Base-by-base conservation (phyloP, 2,888 invertebrate species). In the Drosophila aldrichi region DNA sequence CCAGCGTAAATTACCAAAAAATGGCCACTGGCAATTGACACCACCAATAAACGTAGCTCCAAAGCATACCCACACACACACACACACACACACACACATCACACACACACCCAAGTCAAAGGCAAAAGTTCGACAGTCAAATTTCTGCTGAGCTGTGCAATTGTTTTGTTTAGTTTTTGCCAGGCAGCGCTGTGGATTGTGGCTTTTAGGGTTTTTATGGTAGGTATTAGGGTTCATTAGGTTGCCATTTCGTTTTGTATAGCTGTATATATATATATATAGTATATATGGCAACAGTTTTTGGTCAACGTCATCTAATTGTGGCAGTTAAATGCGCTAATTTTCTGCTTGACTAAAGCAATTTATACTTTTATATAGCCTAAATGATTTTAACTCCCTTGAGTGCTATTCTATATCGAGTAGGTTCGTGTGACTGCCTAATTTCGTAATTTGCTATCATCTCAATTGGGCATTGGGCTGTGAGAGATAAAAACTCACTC, bases 21-120 rank as follows among this genome's bases (percentile, higher is more conserved):
- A 81, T 88, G 82, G 81, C 83, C 88, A 88, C 77, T 84, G 88
- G 83, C 83, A 88, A 88, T 89, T 84, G 84, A 88, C 89, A 84
- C 84, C 72, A 84, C 84, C 82, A 83, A 83, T 89, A 86, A 83
- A 72, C 76, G 12, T 67, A 60, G 52, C 44, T 48, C 71, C 46
- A 46, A 41, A 41, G 41, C 18, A 43, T 8, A 2, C 1, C 41
- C 52, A 51, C 61, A n/a, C 54, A 18, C 7, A 40, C 25, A 14
- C 40, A 51, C 61, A 20, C 54, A 34, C n/a, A 32, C 40, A 12
- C 22, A n/a, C n/a, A n/a, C n/a, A n/a, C n/a, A n/a, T n/a, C n/a
- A n/a, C n/a, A n/a, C n/a, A 44, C 20, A 43, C 16, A n/a, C 43
- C 10, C 44, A 56, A 52, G 10, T 16, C 36, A 75, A 62, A 59